Evolutionary conservation across 37 sponge, comb jelly and placozoan genomes (phyloP).

Genomic region (Ianthella basta): DNA sequence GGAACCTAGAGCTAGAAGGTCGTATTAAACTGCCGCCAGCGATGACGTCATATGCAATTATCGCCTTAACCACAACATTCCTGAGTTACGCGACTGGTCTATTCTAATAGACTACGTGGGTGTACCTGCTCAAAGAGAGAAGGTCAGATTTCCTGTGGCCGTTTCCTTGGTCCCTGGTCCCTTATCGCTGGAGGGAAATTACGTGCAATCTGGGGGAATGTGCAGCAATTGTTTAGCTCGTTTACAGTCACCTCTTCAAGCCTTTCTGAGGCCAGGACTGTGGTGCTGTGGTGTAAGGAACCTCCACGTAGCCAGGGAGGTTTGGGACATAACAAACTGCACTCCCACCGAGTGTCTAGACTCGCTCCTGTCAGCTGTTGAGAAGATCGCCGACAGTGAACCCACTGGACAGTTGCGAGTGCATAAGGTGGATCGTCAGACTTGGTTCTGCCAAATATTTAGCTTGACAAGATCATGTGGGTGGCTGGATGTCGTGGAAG

Average conservation of each 20-base stretch:
- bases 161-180: too few species aligned
- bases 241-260: slow-evolving; percentile 71
- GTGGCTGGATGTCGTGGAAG: slow-evolving; percentile 85
- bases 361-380: slow-evolving; percentile 38
- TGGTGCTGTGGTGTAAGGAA: slow-evolving; percentile 76
- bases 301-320: slow-evolving; percentile 61
- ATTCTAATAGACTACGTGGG: too few species aligned
- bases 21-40: too few species aligned
- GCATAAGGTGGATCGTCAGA: slow-evolving; percentile 48
- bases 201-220: not conserved
- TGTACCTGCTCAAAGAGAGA: too few species aligned
- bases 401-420: slow-evolving; percentile 32
- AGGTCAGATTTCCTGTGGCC: too few species aligned
- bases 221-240: slow-evolving; percentile 44
- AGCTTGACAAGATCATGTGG: slow-evolving; percentile 56
- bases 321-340: slow-evolving; percentile 39
- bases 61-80: too few species aligned
- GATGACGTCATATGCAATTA: too few species aligned
- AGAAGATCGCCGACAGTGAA: slow-evolving; percentile 32
- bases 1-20: too few species aligned
- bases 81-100: too few species aligned
- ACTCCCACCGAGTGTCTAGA: slow-evolving; percentile 29
- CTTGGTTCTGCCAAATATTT: slow-evolving; percentile 51
- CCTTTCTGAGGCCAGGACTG: slow-evolving; percentile 66
- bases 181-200: too few species aligned